Evolutionary conservation across 2,888 invertebrate genomes (phyloP).

Genomic region (Scrobipalpa atriplicella): DNA sequence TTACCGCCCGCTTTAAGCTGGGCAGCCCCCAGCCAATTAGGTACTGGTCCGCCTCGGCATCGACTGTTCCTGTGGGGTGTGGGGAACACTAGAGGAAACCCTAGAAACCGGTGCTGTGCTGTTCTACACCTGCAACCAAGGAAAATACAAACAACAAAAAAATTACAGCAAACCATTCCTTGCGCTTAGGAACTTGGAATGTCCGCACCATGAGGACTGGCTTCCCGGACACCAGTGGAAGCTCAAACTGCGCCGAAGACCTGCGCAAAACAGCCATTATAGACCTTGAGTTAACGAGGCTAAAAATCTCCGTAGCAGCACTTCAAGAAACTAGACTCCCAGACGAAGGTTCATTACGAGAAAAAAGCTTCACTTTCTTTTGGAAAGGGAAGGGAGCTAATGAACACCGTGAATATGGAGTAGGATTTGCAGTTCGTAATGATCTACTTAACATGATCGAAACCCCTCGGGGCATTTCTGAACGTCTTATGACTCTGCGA

Average conservation of each 20-base stretch:
- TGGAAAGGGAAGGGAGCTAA: not conserved
- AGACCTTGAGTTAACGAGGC: not conserved
- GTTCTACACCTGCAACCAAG: not conserved
- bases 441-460: not conserved
- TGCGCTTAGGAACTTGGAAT: conserved; percentile 30
- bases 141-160: not conserved
- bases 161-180: not conserved
- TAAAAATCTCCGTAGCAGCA: not conserved
- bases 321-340: conserved; percentile 17
- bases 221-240: conserved; percentile 28
- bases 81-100: conserved; percentile 6
- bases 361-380: not conserved
- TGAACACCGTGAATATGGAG: not conserved
- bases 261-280: conserved; percentile 10
- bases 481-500: conserved; percentile 23
- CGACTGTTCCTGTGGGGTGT: conserved; percentile 24
- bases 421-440: conserved; percentile 7
- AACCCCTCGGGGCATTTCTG: conserved; percentile 12
- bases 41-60: conserved; percentile 20
- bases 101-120: not conserved
- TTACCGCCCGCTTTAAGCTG: conserved; percentile 28
- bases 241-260: not conserved
- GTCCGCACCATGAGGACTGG: conserved; percentile 32
- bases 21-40: too few relatives aligned
- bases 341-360: not conserved